Conservation (phyloP, 2,888 invertebrate genomes). For the Melolontha melolontha region DNA sequence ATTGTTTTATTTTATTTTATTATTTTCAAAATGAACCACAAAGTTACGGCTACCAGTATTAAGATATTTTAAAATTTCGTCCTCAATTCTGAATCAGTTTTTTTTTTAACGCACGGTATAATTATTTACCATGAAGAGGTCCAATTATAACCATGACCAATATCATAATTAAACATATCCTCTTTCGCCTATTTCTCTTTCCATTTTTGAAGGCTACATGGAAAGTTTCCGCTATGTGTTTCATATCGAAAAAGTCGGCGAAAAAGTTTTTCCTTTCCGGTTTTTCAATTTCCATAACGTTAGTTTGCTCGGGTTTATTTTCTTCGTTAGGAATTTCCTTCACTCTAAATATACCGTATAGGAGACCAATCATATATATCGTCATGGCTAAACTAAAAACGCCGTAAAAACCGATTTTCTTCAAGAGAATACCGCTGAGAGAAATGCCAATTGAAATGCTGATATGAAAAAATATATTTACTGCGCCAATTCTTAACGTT, state of each 20-base stretch:
- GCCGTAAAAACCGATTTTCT: slow-evolving; percentile 57
- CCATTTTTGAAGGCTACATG: slow-evolving; percentile 81
- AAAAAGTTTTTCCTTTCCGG: slow-evolving; percentile 65
- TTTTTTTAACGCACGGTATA: too few species aligned
- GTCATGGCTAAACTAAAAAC: slow-evolving; percentile 52
- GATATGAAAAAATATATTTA: slow-evolving; percentile 69
- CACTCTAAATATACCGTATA: slow-evolving; percentile 51
- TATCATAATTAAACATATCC: slow-evolving; percentile 80
- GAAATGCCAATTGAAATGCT: slow-evolving; percentile 67
- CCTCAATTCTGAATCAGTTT: too few species aligned
- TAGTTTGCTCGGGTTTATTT: neutral
- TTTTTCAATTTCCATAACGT: slow-evolving; percentile 64
- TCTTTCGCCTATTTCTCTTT: slow-evolving; percentile 75
- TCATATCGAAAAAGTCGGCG: slow-evolving; percentile 75
- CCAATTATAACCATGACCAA: slow-evolving; percentile 85
- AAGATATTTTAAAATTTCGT: too few species aligned
- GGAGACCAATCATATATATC: slow-evolving; percentile 51
- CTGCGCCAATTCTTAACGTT: slow-evolving; percentile 72
- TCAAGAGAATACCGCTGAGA: slow-evolving; percentile 68
- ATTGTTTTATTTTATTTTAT: too few species aligned
- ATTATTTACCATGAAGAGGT: slow-evolving; percentile 80
- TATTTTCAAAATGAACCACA: too few species aligned
- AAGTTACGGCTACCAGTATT: too few species aligned
- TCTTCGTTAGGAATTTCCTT: slow-evolving; percentile 47
- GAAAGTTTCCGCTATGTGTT: slow-evolving; percentile 80